Evolutionary conservation across 2,888 invertebrate species (phyloP).

Genomic region (Resseliella maxima): DNA sequence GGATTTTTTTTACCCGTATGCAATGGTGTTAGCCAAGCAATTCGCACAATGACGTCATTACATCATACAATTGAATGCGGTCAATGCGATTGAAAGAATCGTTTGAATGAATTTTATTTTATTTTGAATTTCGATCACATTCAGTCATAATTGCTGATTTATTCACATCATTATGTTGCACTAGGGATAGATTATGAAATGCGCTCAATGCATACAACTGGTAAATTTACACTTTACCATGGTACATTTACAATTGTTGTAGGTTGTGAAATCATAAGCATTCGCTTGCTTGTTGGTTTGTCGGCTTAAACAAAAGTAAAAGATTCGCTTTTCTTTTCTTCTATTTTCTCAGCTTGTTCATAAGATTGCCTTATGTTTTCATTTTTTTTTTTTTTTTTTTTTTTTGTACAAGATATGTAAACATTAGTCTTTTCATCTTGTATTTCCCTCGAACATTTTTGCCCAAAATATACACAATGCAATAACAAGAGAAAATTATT

Average conservation of each 20-base stretch:
- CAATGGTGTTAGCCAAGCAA: too few species aligned
- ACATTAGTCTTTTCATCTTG: neutral
- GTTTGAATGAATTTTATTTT: too few species aligned
- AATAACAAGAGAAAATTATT: constrained; percentile 16
- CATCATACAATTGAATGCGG: too few species aligned
- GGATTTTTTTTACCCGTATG: neutral
- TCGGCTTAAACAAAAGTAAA: neutral
- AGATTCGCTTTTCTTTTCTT: constrained; percentile 8
- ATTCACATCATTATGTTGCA: neutral
- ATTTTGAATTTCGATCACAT: too few species aligned
- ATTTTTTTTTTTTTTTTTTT: too few species aligned
- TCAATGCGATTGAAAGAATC: too few species aligned
- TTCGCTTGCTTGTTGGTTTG: neutral
- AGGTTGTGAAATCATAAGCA: neutral
- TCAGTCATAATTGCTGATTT: constrained; percentile 12
- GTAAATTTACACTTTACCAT: neutral
- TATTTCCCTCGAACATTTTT: too few species aligned
- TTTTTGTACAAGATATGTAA: constrained; percentile 37
- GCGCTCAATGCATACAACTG: neutral
- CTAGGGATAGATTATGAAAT: neutral
- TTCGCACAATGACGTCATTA: too few species aligned
- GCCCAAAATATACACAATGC: neutral
- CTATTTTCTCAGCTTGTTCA: neutral
- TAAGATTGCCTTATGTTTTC: neutral
- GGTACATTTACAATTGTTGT: constrained; percentile 1